Evolutionary conservation across 2,888 invertebrate genomes (phyloP).

Genomic region (Epirrhoe alternata): DNA sequence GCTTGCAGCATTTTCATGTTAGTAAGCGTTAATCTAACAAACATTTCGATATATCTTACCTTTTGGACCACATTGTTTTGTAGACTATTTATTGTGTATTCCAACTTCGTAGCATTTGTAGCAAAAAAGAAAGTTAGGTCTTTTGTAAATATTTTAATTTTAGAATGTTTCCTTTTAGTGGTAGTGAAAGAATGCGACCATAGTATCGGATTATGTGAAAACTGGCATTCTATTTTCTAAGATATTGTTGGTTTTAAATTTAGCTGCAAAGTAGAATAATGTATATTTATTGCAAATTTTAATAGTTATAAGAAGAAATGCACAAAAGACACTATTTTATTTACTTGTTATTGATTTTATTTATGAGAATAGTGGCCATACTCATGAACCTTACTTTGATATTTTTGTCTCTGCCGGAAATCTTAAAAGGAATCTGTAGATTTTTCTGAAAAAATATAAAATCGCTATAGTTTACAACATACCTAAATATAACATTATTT

Average conservation of each 20-base stretch:
- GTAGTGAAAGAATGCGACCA: conserved; percentile 52
- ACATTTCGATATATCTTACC: conserved; percentile 65
- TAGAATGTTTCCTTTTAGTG: conserved; percentile 67
- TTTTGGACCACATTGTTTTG: conserved; percentile 75
- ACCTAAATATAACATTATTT: too few relatives aligned
- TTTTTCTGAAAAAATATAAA: too few relatives aligned
- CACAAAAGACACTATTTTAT: conserved; percentile 81
- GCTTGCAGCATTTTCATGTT: conserved; percentile 38
- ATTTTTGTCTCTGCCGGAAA: conserved; percentile 9
- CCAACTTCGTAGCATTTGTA: conserved; percentile 80
- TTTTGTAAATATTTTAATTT: conserved; percentile 78
- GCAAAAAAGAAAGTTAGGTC: conserved; percentile 77
- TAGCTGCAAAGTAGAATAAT: conserved; percentile 65
- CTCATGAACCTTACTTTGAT: conserved; percentile 27
- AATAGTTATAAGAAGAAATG: conserved; percentile 67
- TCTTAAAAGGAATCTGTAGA: too few relatives aligned
- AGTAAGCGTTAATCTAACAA: conserved; percentile 39
- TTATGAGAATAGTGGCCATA: conserved; percentile 55
- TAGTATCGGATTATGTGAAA: conserved; percentile 55
- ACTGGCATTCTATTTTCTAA: conserved; percentile 57
- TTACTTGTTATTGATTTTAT: conserved; percentile 69
- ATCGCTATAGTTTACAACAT: too few relatives aligned
- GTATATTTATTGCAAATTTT: conserved; percentile 78
- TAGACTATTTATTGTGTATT: conserved; percentile 79
- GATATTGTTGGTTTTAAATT: conserved; percentile 55